These are phyloP conservation scores for Salarias fasciatus DNA, from an alignment of 2,797 vertebrate genomes.

Conservation along the genomic window DNA sequence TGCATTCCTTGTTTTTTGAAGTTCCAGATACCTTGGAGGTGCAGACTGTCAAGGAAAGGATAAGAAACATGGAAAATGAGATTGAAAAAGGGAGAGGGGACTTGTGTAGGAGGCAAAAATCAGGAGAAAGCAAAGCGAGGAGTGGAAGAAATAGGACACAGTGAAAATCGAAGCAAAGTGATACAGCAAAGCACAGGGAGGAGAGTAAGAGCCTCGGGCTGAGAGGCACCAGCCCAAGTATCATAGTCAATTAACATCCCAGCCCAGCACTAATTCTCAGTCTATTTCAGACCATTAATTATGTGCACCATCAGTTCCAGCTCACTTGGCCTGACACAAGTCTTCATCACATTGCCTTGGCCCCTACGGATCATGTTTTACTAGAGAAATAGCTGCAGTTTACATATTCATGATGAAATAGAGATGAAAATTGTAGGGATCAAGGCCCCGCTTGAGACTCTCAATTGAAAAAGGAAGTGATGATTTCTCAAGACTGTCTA, in stretches of 20 bases:
- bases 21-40: conserved; percentile 62
- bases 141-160: conserved; percentile 71
- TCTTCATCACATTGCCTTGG: conserved; percentile 69
- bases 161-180: conserved; percentile 63
- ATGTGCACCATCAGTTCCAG: conserved; percentile 82
- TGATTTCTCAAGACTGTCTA: conserved; percentile 17
- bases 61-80: conserved; percentile 63
- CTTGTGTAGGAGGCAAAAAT: conserved; percentile 66
- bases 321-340: conserved; percentile 80
- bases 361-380: conserved; percentile 69
- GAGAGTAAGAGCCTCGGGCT: conserved; percentile 72
- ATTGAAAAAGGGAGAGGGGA: conserved; percentile 55
- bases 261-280: conserved; percentile 80
- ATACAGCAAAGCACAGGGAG: conserved; percentile 60
- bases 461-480: conserved; percentile 30
- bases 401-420: conserved; percentile 66
- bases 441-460: conserved; percentile 24
- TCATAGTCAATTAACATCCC: conserved; percentile 84
- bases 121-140: conserved; percentile 48
- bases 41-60: conserved; percentile 58
- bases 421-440: conserved; percentile 51
- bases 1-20: conserved; percentile 54
- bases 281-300: conserved; percentile 85
- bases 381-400: conserved; percentile 56
- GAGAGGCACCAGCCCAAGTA: conserved; percentile 80